A percentile compares a stretch with the other conserved stretches of the same genome.
phyloP scores from a whole-genome alignment of 2,113 vertebrate species.

The Rhegmatorhina hoffmannsi region DNA sequence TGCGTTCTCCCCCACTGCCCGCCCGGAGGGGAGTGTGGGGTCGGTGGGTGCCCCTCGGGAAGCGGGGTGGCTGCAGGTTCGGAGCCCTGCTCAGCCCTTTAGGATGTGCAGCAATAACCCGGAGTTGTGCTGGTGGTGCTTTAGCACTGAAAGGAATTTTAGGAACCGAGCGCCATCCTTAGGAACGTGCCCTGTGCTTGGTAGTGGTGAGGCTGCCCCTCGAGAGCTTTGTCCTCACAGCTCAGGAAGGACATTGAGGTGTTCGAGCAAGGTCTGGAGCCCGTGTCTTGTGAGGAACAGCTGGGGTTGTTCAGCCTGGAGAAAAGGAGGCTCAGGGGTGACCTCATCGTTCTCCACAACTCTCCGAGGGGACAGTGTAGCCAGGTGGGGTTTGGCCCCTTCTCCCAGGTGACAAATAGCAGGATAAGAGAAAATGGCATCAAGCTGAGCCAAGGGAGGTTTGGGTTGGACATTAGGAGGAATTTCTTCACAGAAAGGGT shows the following conservation, averaged over 20 bases:
- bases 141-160: not conserved
- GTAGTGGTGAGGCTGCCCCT: not conserved
- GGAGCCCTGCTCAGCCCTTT: rapidly evolving
- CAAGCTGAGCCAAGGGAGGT: too few species aligned
- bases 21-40: too few species aligned
- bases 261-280: not conserved
- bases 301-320: not conserved
- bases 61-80: too few species aligned
- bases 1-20: too few species aligned
- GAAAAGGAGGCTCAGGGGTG: not conserved
- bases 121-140: too few species aligned
- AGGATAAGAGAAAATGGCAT: not conserved
- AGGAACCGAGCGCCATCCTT: rapidly evolving
- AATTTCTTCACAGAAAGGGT: not conserved
- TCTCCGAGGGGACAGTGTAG: not conserved
- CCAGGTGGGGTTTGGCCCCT: not conserved
- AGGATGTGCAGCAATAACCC: rapidly evolving
- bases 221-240: not conserved
- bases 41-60: rapidly evolving
- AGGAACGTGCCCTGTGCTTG: rapidly evolving
- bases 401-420: not conserved
- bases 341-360: not conserved
- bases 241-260: not conserved
- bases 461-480: not conserved
- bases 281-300: not conserved